phyloP scores from a whole-genome alignment of 2,888 invertebrate genomes.

The Ganaspis brasiliensis region DNA sequence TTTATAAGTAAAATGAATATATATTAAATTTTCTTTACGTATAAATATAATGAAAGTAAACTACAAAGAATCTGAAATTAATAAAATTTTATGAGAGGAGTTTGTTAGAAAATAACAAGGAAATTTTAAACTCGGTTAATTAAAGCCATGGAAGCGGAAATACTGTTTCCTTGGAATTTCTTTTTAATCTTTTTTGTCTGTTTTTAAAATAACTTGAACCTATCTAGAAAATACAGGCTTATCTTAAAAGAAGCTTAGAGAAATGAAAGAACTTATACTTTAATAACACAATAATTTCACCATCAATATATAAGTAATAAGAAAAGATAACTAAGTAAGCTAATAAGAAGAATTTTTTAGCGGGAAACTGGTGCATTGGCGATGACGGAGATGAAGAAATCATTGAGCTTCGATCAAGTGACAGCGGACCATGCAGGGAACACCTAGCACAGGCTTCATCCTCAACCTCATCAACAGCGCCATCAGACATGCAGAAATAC shows the following conservation, averaged over 20 bases:
- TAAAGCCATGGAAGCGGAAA: background rate
- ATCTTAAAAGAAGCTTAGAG: conserved; percentile 1
- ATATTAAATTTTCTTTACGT: too few relatives aligned
- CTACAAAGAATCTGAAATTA: background rate
- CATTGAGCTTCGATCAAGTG: conserved; percentile 83
- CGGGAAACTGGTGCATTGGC: conserved; percentile 85
- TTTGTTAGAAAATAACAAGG: background rate
- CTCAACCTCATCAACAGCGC: conserved; percentile 72
- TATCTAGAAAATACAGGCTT: background rate
- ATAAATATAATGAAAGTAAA: too few relatives aligned
- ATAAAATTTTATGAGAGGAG: background rate
- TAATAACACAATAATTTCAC: too few relatives aligned
- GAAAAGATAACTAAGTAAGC: background rate
- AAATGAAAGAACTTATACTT: background rate
- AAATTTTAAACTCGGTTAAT: conserved; percentile 2
- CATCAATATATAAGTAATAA: background rate
- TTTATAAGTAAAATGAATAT: too few relatives aligned
- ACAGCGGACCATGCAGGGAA: conserved; percentile 81
- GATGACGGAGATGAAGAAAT: conserved; percentile 86
- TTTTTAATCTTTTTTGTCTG: background rate
- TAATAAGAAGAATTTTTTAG: conserved; percentile 66
- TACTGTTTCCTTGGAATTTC: background rate
- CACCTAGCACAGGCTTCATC: conserved; percentile 80
- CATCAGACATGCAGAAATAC: conserved; percentile 74
- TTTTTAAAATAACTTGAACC: background rate